phyloP scores from a whole-genome alignment of 2,113 vertebrate genomes.

The Brevimyrus niger region DNA sequence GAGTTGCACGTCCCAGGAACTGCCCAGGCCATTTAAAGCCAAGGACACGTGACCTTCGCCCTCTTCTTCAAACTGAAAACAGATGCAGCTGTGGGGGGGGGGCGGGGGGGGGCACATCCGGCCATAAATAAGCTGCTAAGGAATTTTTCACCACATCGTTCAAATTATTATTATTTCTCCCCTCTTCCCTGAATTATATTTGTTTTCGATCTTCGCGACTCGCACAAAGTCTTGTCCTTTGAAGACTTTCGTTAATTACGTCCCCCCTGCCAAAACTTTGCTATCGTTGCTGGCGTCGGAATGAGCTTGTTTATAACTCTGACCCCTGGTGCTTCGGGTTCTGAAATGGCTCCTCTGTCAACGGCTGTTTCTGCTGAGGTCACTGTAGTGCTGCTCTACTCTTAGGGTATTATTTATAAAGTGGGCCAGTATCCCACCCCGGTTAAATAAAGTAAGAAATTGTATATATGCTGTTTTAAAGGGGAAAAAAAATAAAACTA shows the following conservation, averaged over 20 bases:
- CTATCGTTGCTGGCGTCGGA: conserved; percentile 26
- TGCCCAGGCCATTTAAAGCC: conserved; percentile 69
- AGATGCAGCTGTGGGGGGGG: conserved; percentile 64
- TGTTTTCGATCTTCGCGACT: neutral
- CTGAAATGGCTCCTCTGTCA: conserved; percentile 67
- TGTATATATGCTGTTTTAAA: conserved; percentile 37
- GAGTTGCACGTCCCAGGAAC: conserved; percentile 64
- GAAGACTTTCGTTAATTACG: conserved; percentile 20
- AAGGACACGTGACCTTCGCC: conserved; percentile 67
- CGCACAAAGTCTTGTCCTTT: neutral
- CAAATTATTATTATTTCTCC: conserved; percentile 9
- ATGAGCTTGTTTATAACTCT: conserved; percentile 59
- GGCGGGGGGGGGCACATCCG: conserved; percentile 67
- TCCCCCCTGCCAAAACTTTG: conserved; percentile 29
- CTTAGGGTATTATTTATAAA: conserved; percentile 63
- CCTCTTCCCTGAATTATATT: neutral
- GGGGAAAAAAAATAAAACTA: neutral
- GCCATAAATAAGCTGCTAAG: conserved; percentile 55
- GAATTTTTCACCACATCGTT: conserved; percentile 42
- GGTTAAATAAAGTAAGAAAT: conserved; percentile 44
- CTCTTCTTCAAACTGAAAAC: conserved; percentile 62
- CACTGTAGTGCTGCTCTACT: conserved; percentile 67
- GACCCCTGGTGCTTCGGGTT: conserved; percentile 61
- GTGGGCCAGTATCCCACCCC: conserved; percentile 57
- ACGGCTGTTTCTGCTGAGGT: conserved; percentile 64